A percentile compares a stretch with the other conserved stretches of the same genome.
Conservation (phyloP, 2,113 vertebrate species). For the Megatriorchis doriae region DNA sequence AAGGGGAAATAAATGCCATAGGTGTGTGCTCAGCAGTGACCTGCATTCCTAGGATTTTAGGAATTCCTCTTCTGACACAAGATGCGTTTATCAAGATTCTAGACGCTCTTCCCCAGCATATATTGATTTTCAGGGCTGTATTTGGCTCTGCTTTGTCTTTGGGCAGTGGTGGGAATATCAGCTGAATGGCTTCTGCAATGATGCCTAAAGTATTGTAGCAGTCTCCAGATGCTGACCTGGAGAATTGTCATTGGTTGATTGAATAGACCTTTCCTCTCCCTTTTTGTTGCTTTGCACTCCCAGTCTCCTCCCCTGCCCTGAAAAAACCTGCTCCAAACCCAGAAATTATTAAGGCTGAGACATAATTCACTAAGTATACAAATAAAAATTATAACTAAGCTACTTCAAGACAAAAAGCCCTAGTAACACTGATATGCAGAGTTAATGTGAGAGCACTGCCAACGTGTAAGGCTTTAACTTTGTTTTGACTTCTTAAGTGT, state of each 20-base stretch:
- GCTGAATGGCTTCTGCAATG: background rate
- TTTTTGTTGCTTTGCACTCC: background rate
- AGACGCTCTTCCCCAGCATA: background rate
- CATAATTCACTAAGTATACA: background rate
- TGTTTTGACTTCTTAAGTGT: background rate
- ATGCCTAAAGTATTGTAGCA: background rate
- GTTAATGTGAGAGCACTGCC: background rate
- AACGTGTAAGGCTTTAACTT: background rate
- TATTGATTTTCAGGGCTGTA: slow-evolving; percentile 34
- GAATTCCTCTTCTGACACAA: background rate
- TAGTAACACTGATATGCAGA: rapidly evolving
- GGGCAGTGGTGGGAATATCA: background rate
- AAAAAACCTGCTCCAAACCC: background rate
- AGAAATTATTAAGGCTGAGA: background rate
- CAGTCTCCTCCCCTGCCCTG: too few relatives aligned
- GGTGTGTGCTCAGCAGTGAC: background rate
- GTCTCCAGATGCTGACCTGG: background rate
- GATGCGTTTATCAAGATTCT: background rate
- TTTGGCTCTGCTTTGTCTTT: background rate
- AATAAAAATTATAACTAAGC: background rate
- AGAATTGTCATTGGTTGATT: background rate
- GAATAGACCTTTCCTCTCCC: background rate
- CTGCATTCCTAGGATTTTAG: background rate
- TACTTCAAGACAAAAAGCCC: background rate
- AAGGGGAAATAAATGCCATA: background rate